Conservation (phyloP, 2,888 invertebrate species). For the Halictus quadricinctus region DNA sequence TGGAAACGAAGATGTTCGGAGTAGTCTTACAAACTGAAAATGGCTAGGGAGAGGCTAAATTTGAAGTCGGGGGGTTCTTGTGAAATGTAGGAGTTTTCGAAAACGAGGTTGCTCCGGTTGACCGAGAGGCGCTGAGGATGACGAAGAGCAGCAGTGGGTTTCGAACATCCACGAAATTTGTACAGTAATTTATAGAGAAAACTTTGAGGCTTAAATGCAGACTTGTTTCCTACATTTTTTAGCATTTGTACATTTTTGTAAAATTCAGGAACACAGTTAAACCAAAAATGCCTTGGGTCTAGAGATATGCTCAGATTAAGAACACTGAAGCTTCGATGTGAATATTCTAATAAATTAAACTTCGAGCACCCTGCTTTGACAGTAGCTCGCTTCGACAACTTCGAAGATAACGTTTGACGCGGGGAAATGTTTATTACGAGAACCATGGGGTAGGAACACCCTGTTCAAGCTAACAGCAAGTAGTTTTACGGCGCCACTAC, state of each 20-base stretch:
- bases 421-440: not conserved
- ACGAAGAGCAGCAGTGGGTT: not conserved
- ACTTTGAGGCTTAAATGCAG: not conserved
- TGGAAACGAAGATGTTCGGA: not conserved
- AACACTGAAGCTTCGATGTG: too few relatives aligned
- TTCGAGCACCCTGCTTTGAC: not conserved
- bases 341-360: too few relatives aligned
- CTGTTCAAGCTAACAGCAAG: not conserved
- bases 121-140: not conserved
- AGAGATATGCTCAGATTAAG: too few relatives aligned
- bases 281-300: too few relatives aligned
- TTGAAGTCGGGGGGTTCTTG: not conserved
- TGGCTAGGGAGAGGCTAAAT: not conserved
- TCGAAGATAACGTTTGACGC: not conserved
- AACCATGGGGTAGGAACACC: not conserved
- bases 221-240: not conserved
- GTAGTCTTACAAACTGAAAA: conserved; percentile 6
- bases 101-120: not conserved
- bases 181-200: not conserved
- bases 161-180: not conserved
- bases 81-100: not conserved
- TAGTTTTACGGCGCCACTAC: conserved; percentile 20
- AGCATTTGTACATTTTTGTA: too few relatives aligned
- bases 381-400: not conserved
- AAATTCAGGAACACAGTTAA: too few relatives aligned